Evolutionary conservation across 2,888 invertebrate genomes (phyloP), one percentile per base, ranked within the genome.

Genomic region (Ectropis crepuscularia): DNA sequence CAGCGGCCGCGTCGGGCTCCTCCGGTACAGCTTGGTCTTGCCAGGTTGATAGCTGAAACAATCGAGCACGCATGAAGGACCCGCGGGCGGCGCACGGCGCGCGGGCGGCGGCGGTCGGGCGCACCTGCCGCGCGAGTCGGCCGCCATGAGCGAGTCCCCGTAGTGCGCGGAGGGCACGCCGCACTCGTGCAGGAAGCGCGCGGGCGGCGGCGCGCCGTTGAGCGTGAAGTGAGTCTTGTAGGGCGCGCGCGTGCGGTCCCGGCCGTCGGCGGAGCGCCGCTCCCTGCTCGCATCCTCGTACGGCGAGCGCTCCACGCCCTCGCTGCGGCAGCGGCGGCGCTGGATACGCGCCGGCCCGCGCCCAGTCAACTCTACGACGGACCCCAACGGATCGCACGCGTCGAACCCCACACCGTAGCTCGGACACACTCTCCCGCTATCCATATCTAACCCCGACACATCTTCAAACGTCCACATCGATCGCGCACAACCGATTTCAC

Each of bases 271-370:
- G 55, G 82, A 89, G 65, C 85, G 83, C 65, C 78, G 80, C 70
- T 89, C 89, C 61, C 87, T 83, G 73, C 77, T 85, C 70, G 77
- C 89, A 89, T 92, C 89, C 83, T 92, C 92, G 76, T 88, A 92
- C 53, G 92, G 91, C 70, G 92, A 92, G 55, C 91, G 86, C 71
- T 93, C 93, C 49, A 93, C 80, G 54, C 93, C 92, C 75, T 93
- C 93, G 76, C 93, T 93, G 74, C 91, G 91, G 77, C 93, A 93
- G 72, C 93, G 89, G 59, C 93, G 89, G 71, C 93, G 88, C 74
- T 90, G 73, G 67, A 92, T 88, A 48, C 89, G 87, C 64, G 90
- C 92, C 72, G 90, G 86, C 67, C 83, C 85, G 59, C 87, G 81
- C 65, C 83, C 83, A 61, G 88, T 81, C 83, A 88, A 88, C 85